phyloP scores from a whole-genome alignment of 2,797 vertebrate species.

The Coregonus suidteri region DNA sequence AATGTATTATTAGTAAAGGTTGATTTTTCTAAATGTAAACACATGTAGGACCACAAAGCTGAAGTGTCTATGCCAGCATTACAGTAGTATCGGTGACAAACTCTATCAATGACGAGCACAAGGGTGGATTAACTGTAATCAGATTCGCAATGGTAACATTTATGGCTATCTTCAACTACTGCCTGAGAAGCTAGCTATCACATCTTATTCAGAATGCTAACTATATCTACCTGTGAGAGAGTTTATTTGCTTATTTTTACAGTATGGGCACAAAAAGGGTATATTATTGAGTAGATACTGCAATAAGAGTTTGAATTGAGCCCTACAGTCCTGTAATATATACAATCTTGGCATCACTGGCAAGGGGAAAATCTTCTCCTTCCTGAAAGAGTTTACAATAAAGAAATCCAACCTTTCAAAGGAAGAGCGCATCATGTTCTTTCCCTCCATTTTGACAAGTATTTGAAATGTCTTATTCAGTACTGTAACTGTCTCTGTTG shows the following conservation, averaged over 20 bases:
- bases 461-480: constrained; percentile 25
- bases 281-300: not conserved
- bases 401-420: constrained; percentile 5
- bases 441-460: constrained; percentile 25
- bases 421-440: not conserved
- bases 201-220: not conserved
- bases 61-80: not conserved
- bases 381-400: constrained; percentile 7
- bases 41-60: not conserved
- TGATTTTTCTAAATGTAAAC: not conserved
- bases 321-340: not conserved
- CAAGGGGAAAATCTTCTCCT: not conserved
- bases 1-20: not conserved
- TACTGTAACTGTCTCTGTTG: constrained; percentile 11
- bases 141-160: no score
- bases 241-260: not conserved
- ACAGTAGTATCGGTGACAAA: not conserved
- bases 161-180: not conserved
- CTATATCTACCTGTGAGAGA: not conserved
- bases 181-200: not conserved
- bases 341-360: not conserved
- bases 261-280: not conserved
- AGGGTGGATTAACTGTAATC: no score
- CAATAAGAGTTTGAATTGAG: not conserved
- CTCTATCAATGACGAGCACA: no score